Base-by-base conservation (phyloP, 35 echinoderm and acorn worm species). In the Patiria miniata region DNA sequence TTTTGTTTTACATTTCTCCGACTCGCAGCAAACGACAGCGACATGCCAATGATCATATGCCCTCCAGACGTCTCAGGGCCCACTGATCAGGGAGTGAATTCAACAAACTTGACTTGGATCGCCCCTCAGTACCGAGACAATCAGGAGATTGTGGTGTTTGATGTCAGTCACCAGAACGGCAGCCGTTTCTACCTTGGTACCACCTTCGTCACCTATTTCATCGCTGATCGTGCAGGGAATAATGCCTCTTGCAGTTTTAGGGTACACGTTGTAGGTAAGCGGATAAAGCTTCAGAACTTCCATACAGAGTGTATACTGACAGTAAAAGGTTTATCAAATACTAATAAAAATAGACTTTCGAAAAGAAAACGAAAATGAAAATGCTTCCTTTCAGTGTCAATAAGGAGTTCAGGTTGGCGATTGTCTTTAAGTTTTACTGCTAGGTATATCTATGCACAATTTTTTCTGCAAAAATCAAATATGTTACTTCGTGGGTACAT, bases 121-220 rank as follows among this genome's bases (percentile, higher is more conserved):
- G 30, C 51, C 7, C 91, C 91, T 16, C 68, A 53, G 2, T 77
- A 88, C 19, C 77, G 47, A 17, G 91, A 93, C 55, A 93, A 93
- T 42, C 78, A 47, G 32, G 85, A 77, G 12, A 17, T 55, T 37
- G 68, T 87, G 12, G 40, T 51, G 50, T 69, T 87, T 18, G 34
- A 37, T 22, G 68, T 51, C 51, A 78, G 68, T 42, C 76, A 87
- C 16, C 68, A 87, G 18, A 69, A 69, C 15, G 39, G 15, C 28
- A 52, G 77, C 6, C 50, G 26, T n/a, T 87, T 87, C 18, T 79
- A 51, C 36, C 36, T 81, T 8, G 87, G 78, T 2, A 89, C 79
- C 28, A 68, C 87, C 14, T 37, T 61, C 15, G 58, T 89, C 5
- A 23, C 59, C 16, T 89, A 83, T 29, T 36, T 42, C 3, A 78